Evolutionary conservation across 2,888 invertebrate species (phyloP), one percentile per base, ranked within the genome.

Genomic region (Clanis bilineata): DNA sequence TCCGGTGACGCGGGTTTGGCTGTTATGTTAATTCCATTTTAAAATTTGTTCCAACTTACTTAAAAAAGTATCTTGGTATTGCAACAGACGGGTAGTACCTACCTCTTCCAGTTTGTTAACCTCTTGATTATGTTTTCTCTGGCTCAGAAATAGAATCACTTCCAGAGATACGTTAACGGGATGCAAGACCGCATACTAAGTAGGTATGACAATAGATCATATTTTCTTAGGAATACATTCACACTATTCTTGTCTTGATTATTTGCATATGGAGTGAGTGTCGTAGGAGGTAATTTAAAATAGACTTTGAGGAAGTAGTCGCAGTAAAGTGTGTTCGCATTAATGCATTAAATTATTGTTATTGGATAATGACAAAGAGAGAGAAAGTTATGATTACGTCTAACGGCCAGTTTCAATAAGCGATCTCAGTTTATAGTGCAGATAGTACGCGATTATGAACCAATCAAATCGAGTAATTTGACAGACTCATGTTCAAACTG

Each of bases 201-300:
- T 62, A 62, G 62, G 56, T 56, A 64, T 62, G 69, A 82, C 82
- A 82, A 82, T 81, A 68, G 75, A 63, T 69, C 67, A 51, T 51
- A 51, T 51, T 32, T 32, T 51, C 51, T 51, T 51, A 51, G 4
- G 28, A n/a, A 28, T 28, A 28, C 28, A 15, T 78, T 80, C 79
- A 74, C 83, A 67, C 28, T 70, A 72, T 79, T 79, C 74, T 78
- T 70, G 77, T 76, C 71, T 74, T 61, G 54, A 54, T 66, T 72
- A 82, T 85, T 83, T 81, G 79, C 82, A 84, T 86, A 79, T 58
- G 32, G 32, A 32, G 32, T 61, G 55, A 63, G 63, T 32, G n/a
- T 18, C 43, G 10, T 57, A 43, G 41, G 56, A 25, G 56, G 43
- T 18, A 28, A 51, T 47, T 47, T 47, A 25, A 47, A 25, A 6